Base-by-base conservation (phyloP, 2,888 invertebrate species). In the Heteromurus nitidus region DNA sequence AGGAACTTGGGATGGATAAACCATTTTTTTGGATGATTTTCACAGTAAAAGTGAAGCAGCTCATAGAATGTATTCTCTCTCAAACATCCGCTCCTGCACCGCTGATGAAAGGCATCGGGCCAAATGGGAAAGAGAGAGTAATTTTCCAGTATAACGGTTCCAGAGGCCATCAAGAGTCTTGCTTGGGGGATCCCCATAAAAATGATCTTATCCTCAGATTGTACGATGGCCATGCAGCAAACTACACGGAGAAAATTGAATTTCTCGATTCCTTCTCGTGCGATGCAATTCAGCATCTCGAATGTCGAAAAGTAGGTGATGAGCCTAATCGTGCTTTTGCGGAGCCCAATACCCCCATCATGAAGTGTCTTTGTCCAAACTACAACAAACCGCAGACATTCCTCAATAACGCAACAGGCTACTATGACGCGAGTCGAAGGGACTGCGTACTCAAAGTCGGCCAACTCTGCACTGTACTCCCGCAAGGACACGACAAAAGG, bases 261-360 rank as follows among this genome's bases (percentile, higher is more conserved):
- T 75, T 53, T 36, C 42, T 75, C 1, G 67, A 75, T 1, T 7
- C n/a, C 1, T n/a, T 75, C n/a, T 67, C 67, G 9, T 75, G 75
- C 22, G 42, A 77, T 31, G 60, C 69, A 2, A 30, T 2, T 13
- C 68, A 69, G 28, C 53, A 77, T 50, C 22, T 77, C 28, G 76
- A 77, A 13, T 77, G 76, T 30, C 26, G 76, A 18, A 26, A 60
- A 22, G 50, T 69, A 18, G 76, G 62, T 3, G 60, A 26, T 20
- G 76, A 77, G 26, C 22, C 30, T 9, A 9, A n/a, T 7, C 67
- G 76, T 3, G 18, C 16, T 31, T 77, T 60, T 60, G 76, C 76
- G 22, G 76, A 77, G 20, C 76, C 68, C 11, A 50, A 60, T 24
- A 77, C 76, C 26, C 76, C 76, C 20, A 69, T 77, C 11, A 69